Evolutionary conservation across 30 jellyfish, hydroid and myxozoan genomes (phyloP), one percentile per base, ranked within the genome.

Genomic region (Hydractinia echinata): DNA sequence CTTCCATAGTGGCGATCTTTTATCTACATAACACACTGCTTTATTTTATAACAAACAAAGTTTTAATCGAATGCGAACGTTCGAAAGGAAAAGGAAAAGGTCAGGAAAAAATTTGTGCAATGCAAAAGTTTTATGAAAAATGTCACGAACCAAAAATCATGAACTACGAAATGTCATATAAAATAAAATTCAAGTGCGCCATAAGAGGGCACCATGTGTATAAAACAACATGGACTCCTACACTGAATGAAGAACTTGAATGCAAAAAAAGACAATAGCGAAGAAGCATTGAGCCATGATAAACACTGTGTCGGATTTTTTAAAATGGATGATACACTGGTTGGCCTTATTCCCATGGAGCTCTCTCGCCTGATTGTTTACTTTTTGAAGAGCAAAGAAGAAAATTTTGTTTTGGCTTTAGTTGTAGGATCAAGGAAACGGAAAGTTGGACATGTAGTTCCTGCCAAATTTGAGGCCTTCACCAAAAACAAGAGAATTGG

Each of bases 371-470:
- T 8, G 10, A 72, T 72, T 18, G 69, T 18, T 72, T 72, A 72
- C 49, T 72, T 72, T 16, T 44, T 72, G 81, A 10, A 72, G 49
- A 72, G n/a, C 81, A 72, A 72, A 72, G 81, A 39, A 68, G 79
- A 51, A 72, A 72, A 72, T 58, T 72, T 30, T 72, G 81, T 72
- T 52, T 72, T 16, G 8, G 81, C 81, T 72, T 44, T 72, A 58
- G 64, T 72, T 72, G 73, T 16, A 6, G 81, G 81, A n/a, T 58
- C 81, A 9, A 72, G 81, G 64, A 72, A 72, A 72, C 81, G 64
- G 7, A 58, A 72, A 16, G 73, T 72, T 8, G 81, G 81, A 72
- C 64, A 3, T 72, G 81, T 72, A n/a, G 0, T 16, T 10, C 73
- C 73, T 6, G 66, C 81, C 18, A 30, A 30, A 30, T 30, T 30